Evolutionary conservation across 2,888 invertebrate species (phyloP), one percentile per base, ranked within the genome.

Genomic region (Apotomis capreana): DNA sequence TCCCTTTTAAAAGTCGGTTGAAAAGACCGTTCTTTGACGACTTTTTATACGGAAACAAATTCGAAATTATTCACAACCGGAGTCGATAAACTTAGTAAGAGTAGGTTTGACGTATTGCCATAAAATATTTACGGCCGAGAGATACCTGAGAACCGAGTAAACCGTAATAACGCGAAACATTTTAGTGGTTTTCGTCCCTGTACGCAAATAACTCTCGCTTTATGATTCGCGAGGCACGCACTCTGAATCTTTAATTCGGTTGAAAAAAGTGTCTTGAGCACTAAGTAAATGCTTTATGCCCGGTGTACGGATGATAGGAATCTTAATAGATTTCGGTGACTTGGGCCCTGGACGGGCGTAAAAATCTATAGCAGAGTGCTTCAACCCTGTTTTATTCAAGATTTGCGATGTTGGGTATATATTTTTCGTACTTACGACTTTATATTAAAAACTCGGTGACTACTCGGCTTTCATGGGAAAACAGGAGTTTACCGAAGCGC

Each of bases 91-190:
- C 71, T 71, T 62, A 75, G 77, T 72, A 67, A 68, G 76, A 79
- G 79, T 80, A 78, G 77, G 80, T 80, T 80, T 81, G 80, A 79
- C 81, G 80, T 81, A 79, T 79, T 71, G 76, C 80, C 76, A 80
- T 83, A 83, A 83, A 83, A 82, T 80, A 83, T 83, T 83, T 83
- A 83, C 79, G 68, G 77, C 77, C 58, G 76, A 77, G 78, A 80
- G 78, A 81, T 79, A 79, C 78, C 78, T 78, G 73, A 74, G 77
- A 79, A 80, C 78, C 76, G 76, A 77, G 78, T 79, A 81, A 80
- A 79, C 72, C 77, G 79, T 76, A 75, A 78, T 76, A 79, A 79
- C 78, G 76, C 69, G 75, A 78, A 79, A 78, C 79, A 80, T 80
- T 81, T 80, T 80, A 80, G 78, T 79, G 79, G 76, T 78, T 74